Base-by-base conservation (phyloP, 2,113 vertebrate genomes). In the Cyprinus carpio region DNA sequence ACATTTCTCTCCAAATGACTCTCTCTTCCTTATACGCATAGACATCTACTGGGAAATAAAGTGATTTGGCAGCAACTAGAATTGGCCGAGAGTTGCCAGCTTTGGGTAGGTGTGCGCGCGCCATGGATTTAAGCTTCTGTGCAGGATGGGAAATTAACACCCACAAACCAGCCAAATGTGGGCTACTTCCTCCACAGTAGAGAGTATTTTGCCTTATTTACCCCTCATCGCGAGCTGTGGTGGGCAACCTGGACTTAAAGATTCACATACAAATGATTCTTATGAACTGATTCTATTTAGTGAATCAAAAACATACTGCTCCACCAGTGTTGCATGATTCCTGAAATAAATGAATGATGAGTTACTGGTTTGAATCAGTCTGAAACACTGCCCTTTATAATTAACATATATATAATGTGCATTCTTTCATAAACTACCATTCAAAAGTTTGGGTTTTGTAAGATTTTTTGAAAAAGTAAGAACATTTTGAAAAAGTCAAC, bases 111-210 rank as follows among this genome's bases (percentile, higher is more conserved):
- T 40, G 69, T 40, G 67, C 0, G 3, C 18, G 4, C 20, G 40
- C 9, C 9, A 12, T 12, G 4, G 18, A 40, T 72, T 72, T 40
- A 72, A 72, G 23, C 34, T 10, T 40, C 67, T 40, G 34, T 71
- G 34, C 34, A 71, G 67, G 34, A 60, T 60, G 56, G 56, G 56
- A 60, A 71, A 71, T 71, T 11, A 40, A 40, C 65, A 71, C 67
- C 67, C 10, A 0, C 18, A 20, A 20, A 40, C 34, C 9, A 40
- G 37, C 23, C 34, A 71, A 71, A 71, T 12, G 34, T 34, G 37
- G 9, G 20, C 18, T 18, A 23, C 18, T 71, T 40, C 34, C 67
- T 71, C 6, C 15, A 27, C 15, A 31, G 15, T 67, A 16, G 6
- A 67, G 29, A 67, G 27, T 29, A 15, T 65, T 29, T 65, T 10